Conservation (phyloP, 2,888 invertebrate genomes). For the Serripes groenlandicus region DNA sequence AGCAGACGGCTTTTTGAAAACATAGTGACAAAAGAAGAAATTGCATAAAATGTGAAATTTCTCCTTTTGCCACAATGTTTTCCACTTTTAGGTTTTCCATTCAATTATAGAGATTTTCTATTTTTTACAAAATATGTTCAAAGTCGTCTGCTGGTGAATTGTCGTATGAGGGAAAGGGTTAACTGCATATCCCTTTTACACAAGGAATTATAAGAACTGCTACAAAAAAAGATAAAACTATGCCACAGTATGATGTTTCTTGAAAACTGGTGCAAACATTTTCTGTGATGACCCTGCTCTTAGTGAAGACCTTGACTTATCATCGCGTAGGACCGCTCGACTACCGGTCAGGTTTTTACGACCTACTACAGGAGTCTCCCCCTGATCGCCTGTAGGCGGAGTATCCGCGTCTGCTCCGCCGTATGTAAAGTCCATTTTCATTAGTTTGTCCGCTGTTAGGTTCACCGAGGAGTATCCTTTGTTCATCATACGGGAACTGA, state of each 20-base stretch:
- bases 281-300: slow-evolving; percentile 45
- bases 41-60: neutral
- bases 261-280: slow-evolving; percentile 63
- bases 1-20: neutral
- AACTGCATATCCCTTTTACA: neutral
- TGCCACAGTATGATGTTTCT: slow-evolving; percentile 71
- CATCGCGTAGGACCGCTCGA: slow-evolving; percentile 52
- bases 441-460: slow-evolving; percentile 75
- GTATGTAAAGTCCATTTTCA: slow-evolving; percentile 78
- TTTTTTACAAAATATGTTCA: neutral
- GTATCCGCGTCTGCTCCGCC: slow-evolving; percentile 73
- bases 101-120: neutral
- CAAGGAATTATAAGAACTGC: neutral
- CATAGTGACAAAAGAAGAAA: neutral
- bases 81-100: neutral
- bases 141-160: neutral
- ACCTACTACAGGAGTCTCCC: slow-evolving; percentile 26
- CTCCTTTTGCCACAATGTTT: slow-evolving; percentile 10
- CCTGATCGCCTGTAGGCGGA: slow-evolving; percentile 67
- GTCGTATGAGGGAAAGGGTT: neutral
- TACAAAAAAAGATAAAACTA: neutral
- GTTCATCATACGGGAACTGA: slow-evolving; percentile 81
- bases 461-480: slow-evolving; percentile 78
- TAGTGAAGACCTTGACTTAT: slow-evolving; percentile 62
- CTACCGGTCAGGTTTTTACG: slow-evolving; percentile 58